phyloP scores from a whole-genome alignment of 2,888 invertebrate genomes.

The Cheilosia grossa region DNA sequence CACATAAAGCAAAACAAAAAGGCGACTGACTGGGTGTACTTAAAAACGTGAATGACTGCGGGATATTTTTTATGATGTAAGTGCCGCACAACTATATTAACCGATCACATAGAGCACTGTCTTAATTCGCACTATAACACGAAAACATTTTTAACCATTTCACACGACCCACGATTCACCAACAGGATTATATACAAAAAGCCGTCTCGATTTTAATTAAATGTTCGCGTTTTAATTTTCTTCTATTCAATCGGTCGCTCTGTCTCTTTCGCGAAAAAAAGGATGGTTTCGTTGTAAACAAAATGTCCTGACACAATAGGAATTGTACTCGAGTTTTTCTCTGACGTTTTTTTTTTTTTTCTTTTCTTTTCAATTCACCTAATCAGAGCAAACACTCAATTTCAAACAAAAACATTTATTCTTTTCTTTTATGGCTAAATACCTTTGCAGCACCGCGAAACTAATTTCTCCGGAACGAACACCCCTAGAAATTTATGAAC shows the following conservation, averaged over 20 bases:
- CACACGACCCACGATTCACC: neutral
- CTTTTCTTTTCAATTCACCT: neutral
- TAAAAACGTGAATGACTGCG: constrained; percentile 7
- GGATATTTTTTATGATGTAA: constrained; percentile 42
- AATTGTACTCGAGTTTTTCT: neutral
- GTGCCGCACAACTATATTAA: neutral
- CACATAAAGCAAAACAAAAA: constrained; percentile 26
- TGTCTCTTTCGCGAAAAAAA: constrained; percentile 13
- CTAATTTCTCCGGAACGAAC: constrained; percentile 14
- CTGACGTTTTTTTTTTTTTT: neutral
- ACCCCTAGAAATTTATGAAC: constrained; percentile 35
- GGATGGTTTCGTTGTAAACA: constrained; percentile 48
- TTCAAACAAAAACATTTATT: neutral
- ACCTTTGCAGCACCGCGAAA: constrained; percentile 22
- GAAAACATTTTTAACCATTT: constrained; percentile 17
- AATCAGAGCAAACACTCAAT: neutral
- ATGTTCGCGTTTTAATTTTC: neutral
- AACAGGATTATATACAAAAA: neutral
- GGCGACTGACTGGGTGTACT: neutral
- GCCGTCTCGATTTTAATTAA: constrained; percentile 21
- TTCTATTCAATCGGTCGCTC: neutral
- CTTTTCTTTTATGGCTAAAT: neutral
- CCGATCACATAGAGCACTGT: neutral
- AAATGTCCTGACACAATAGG: constrained; percentile 29
- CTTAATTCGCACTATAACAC: constrained; percentile 8